Conservation (phyloP, 2,113 vertebrate species). For the Solea senegalensis region DNA sequence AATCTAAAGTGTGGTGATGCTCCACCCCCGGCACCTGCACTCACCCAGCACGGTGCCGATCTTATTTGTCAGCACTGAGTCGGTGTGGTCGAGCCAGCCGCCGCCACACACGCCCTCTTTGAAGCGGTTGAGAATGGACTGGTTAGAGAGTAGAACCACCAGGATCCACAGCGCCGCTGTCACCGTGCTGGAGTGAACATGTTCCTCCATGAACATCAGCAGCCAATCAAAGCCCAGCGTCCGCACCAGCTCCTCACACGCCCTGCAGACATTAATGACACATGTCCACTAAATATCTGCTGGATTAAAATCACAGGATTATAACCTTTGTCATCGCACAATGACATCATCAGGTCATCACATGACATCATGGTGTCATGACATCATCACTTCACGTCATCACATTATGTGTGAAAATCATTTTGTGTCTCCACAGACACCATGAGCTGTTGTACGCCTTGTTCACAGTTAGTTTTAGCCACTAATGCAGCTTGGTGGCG, state of each 20-base stretch:
- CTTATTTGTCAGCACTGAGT: conserved; percentile 97
- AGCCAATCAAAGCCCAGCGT: conserved; percentile 97
- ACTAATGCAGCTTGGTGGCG: no score
- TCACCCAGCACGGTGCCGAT: conserved; percentile 97
- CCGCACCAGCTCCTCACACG: conserved; percentile 94
- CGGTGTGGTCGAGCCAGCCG: conserved; percentile 98
- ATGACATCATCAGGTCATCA: no score
- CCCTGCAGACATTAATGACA: conserved; percentile 75
- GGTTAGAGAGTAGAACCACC: conserved; percentile 93
- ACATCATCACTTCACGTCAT: no score
- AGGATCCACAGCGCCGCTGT: conserved; percentile 93
- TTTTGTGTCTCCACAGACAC: no score
- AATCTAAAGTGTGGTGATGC: background rate
- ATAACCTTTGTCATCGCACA: no score
- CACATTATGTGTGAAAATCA: no score
- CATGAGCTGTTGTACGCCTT: no score
- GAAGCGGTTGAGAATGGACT: conserved; percentile 91
- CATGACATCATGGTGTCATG: no score
- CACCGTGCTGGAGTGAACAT: conserved; percentile 93
- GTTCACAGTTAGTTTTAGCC: no score
- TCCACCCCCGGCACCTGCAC: conserved; percentile 27
- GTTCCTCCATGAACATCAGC: conserved; percentile 97
- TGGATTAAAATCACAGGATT: no score
- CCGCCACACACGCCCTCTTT: conserved; percentile 95
- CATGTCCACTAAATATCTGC: no score